phyloP scores from a whole-genome alignment of 2,888 invertebrate genomes.

The Julus scanicus region DNA sequence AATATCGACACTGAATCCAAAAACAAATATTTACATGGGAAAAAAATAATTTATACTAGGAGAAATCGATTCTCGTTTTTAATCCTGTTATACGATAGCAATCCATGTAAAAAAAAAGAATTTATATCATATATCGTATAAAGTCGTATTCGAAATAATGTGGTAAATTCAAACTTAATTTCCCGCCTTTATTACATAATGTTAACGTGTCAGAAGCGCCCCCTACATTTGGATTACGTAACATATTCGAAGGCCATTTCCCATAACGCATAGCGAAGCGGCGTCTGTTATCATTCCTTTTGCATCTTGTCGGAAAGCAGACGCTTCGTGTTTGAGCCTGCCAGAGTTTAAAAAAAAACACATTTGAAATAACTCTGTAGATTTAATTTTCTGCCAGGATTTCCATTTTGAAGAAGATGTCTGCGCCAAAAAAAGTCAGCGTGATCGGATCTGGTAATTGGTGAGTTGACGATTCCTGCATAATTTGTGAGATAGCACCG shows the following conservation, averaged over 20 bases:
- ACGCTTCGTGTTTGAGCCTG: not conserved
- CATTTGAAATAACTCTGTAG: not conserved
- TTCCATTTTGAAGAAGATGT: slow-evolving; percentile 41
- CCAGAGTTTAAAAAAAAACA: not conserved
- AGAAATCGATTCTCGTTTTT: too few species aligned
- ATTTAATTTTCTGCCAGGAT: slow-evolving; percentile 29
- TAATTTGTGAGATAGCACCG: not conserved
- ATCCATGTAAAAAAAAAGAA: too few species aligned
- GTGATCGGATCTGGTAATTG: slow-evolving; percentile 57
- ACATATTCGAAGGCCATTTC: not conserved
- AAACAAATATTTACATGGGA: too few species aligned
- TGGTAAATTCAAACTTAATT: too few species aligned
- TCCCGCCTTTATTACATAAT: too few species aligned
- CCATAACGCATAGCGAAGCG: not conserved
- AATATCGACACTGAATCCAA: too few species aligned
- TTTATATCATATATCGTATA: too few species aligned
- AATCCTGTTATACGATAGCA: too few species aligned
- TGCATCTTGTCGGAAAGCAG: slow-evolving; percentile 3
- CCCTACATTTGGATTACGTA: too few species aligned
- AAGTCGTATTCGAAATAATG: not conserved
- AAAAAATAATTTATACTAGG: too few species aligned
- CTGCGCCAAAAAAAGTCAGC: slow-evolving; percentile 57
- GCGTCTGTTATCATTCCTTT: not conserved
- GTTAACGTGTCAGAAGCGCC: too few species aligned
- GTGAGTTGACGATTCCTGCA: slow-evolving; percentile 48